A percentile compares a stretch with the other conserved stretches of the same genome.
phyloP scores from a whole-genome alignment of 2,113 vertebrate species.

The Corythoichthys intestinalis region DNA sequence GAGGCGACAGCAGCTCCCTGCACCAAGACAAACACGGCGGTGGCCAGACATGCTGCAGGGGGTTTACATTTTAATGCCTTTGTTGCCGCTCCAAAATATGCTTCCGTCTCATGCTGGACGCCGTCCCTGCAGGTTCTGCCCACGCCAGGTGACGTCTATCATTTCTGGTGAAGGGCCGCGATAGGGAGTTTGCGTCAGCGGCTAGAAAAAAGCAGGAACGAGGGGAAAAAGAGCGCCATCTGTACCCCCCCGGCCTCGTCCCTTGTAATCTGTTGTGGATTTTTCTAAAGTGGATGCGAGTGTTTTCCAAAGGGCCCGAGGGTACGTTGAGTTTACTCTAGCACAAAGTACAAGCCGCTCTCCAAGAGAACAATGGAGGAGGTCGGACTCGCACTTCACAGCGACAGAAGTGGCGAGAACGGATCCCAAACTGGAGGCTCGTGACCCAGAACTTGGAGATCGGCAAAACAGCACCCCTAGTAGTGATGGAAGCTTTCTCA shows the following conservation, averaged over 20 bases:
- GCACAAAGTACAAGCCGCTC: slow-evolving; percentile 5
- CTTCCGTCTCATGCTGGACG: slow-evolving; percentile 73
- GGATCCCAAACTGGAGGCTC: background rate
- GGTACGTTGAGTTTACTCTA: background rate
- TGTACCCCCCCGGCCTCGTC: slow-evolving; percentile 40
- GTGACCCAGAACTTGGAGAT: background rate
- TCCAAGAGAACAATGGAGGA: background rate
- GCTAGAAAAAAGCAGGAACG: slow-evolving; percentile 2
- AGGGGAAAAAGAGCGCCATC: slow-evolving; percentile 50
- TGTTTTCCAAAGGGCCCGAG: slow-evolving; percentile 12
- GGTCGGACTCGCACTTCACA: background rate
- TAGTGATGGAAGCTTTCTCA: no score
- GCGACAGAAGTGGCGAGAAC: background rate
- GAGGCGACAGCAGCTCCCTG: slow-evolving; percentile 69
- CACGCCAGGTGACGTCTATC: slow-evolving; percentile 69
- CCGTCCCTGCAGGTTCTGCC: slow-evolving; percentile 68
- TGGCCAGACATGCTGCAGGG: slow-evolving; percentile 78
- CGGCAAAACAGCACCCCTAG: background rate
- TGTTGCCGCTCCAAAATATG: slow-evolving; percentile 83
- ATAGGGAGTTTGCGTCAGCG: background rate
- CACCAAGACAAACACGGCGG: slow-evolving; percentile 73
- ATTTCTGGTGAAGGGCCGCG: slow-evolving; percentile 29
- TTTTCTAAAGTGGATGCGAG: slow-evolving; percentile 36
- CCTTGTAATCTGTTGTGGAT: slow-evolving; percentile 46
- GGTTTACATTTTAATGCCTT: slow-evolving; percentile 80